Base-by-base conservation (phyloP, 2,113 vertebrate genomes). In the Menura novaehollandiae region DNA sequence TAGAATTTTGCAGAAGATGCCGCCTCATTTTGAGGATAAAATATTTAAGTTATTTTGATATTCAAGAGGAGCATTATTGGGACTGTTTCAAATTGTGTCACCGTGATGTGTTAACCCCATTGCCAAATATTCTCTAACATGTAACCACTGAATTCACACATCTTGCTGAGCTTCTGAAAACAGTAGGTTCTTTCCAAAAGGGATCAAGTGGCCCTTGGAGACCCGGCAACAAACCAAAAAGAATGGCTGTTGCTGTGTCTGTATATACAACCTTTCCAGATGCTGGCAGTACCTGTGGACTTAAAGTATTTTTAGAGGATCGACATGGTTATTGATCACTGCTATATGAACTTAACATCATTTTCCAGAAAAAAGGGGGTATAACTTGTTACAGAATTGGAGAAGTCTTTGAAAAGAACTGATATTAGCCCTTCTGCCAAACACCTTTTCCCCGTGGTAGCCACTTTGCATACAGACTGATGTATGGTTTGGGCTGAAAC, bases 21-120 rank as follows among this genome's bases (percentile, higher is more conserved):
- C 98, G 96, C 98, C 98, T 98, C 98, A 97, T 98, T 97, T 99
- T 99, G 98, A 98, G 98, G 98, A 99, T 98, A 98, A 98, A 98
- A 98, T 98, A 97, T 98, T 98, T 98, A 98, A 98, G 94, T 98
- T 98, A 98, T 98, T 98, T 98, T 98, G 96, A 96, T 98, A 96
- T 98, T 98, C 98, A 99, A 99, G 98, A 99, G 98, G 98, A 99
- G 98, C 98, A 97, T 98, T 99, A 98, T 97, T 98, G 98, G 99
- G 98, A 99, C 99, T 98, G 85, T 98, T 98, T 98, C 96, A 98
- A 60, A 98, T 98, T 98, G 98, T 98, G 97, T 97, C 98, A 98
- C 98, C 98, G 98, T 98, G 98, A 98, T 98, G 98, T 98, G 97
- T 98, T 98, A 98, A 98, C 95, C 98, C 98, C 97, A 98, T 98